These are phyloP conservation scores for Scortum barcoo DNA, from an alignment of 2,113 vertebrate genomes.

Conservation along the genomic window DNA sequence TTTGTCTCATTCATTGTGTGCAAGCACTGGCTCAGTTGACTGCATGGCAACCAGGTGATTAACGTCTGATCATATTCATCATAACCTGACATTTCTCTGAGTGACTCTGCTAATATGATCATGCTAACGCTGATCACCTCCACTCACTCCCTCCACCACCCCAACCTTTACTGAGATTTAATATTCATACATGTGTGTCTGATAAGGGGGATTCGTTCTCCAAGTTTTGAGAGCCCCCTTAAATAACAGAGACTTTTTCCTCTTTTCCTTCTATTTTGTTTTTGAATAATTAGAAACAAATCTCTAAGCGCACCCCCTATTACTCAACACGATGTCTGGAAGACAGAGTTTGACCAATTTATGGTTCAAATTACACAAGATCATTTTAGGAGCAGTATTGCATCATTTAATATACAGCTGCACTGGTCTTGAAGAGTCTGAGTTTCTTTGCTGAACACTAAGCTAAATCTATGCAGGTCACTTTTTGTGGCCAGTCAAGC, in stretches of 20 bases:
- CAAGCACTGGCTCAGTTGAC: neutral
- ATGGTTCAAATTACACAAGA: slow-evolving; percentile 43
- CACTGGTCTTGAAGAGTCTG: neutral
- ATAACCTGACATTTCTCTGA: neutral
- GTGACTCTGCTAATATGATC: neutral
- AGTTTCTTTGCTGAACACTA: neutral
- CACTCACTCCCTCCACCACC: neutral
- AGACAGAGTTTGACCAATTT: slow-evolving; percentile 26
- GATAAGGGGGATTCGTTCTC: neutral
- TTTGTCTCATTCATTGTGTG: neutral
- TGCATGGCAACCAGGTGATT: neutral
- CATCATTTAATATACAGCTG: slow-evolving; percentile 9
- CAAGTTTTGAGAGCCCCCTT: neutral
- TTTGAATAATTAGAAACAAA: slow-evolving; percentile 12
- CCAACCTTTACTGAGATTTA: neutral
- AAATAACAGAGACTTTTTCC: neutral
- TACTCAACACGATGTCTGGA: slow-evolving; percentile 29
- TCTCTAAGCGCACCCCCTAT: neutral
- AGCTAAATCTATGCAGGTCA: slow-evolving; percentile 4
- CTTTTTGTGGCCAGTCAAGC: neutral
- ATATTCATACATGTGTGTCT: neutral
- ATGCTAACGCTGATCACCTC: neutral
- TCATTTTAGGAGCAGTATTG: slow-evolving; percentile 19
- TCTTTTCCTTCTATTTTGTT: neutral
- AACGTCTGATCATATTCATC: neutral